Percentiles rank a stretch among this genome's conserved stretches.
phyloP scores from a whole-genome alignment of 2,113 vertebrate species.

The Nesogale talazaci region DNA sequence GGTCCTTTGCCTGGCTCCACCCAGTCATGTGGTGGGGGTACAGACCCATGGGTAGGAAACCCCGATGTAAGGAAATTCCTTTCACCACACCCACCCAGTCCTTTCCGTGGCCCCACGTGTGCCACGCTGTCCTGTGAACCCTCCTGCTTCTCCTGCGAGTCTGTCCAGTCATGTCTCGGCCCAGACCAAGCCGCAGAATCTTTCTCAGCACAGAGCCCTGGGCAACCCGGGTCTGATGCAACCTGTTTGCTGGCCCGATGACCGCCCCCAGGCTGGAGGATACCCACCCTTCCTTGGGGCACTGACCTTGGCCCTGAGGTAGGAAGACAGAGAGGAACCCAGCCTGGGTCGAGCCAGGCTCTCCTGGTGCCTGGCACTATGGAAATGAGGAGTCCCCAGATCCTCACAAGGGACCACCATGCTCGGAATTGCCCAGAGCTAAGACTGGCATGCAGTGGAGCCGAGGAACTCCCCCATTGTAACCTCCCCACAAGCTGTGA shows the following conservation, averaged over 20 bases:
- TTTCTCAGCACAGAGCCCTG: slow-evolving; percentile 11
- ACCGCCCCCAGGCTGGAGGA: fast-evolving
- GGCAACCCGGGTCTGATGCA: too few relatives aligned
- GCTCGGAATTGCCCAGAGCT: background rate
- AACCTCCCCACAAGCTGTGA: too few relatives aligned
- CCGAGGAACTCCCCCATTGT: background rate
- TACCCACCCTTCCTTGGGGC: background rate
- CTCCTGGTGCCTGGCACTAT: fast-evolving
- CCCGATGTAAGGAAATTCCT: too few relatives aligned
- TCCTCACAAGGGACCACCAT: background rate
- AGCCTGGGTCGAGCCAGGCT: background rate
- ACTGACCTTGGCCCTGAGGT: background rate
- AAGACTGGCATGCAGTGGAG: fast-evolving
- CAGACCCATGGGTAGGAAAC: too few relatives aligned
- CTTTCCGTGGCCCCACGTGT: background rate
- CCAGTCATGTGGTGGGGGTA: too few relatives aligned
- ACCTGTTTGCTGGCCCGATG: background rate
- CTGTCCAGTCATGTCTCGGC: background rate
- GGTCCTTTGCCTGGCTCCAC: too few relatives aligned
- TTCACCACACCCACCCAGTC: background rate
- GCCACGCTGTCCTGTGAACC: background rate
- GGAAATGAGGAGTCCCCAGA: background rate
- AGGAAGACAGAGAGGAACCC: background rate
- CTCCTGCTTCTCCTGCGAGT: background rate
- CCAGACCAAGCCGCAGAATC: background rate